Evolutionary conservation across 92 coral and sea anemone genomes (phyloP).

Genomic region (Epizoanthus ramosus): DNA sequence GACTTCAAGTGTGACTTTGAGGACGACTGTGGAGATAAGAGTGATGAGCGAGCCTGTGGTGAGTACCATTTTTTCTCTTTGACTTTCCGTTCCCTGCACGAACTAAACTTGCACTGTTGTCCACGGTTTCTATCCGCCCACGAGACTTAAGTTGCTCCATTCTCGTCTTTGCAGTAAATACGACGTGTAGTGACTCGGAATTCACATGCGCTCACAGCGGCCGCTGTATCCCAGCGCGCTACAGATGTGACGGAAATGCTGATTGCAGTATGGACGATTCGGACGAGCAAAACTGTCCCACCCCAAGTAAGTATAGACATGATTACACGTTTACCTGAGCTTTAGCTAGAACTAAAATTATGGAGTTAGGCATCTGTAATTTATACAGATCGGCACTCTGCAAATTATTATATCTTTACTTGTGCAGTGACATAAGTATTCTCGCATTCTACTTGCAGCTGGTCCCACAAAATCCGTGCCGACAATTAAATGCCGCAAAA

Average conservation of each 20-base stretch:
- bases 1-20: conserved; percentile 52
- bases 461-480: conserved; percentile 47
- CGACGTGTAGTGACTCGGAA: conserved; percentile 56
- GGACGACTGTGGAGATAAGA: conserved; percentile 58
- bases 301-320: conserved; percentile 13
- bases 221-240: conserved; percentile 67
- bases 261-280: conserved; percentile 71
- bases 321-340: too few species aligned
- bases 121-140: neutral
- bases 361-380: too few species aligned
- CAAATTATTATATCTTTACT: neutral
- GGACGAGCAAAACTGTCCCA: conserved; percentile 76
- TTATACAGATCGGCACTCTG: neutral
- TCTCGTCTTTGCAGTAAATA: conserved; percentile 37
- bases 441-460: neutral
- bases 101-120: neutral
- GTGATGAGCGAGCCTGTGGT: conserved; percentile 62
- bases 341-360: too few species aligned
- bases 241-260: conserved; percentile 61
- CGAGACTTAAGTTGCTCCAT: neutral
- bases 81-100: neutral
- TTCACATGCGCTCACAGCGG: conserved; percentile 66
- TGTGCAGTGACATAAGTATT: neutral
- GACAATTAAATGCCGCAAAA: conserved; percentile 40
- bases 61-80: neutral